Conservation (phyloP, 2,113 vertebrate species). For the Cyanoramphus novaezelandiae region DNA sequence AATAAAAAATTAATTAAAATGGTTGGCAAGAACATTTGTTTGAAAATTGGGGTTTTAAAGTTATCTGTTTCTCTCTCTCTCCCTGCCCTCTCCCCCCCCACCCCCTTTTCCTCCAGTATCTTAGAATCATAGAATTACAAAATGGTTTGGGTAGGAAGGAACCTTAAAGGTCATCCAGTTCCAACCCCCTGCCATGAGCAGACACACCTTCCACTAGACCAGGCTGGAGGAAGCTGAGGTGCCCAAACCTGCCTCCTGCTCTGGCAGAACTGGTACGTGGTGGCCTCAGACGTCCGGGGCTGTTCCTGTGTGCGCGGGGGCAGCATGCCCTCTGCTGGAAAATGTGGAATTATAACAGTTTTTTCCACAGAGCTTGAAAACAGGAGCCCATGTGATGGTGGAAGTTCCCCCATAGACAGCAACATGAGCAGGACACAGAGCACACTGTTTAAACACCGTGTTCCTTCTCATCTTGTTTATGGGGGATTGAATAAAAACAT, state of each 20-base stretch:
- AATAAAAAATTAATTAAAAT: not conserved
- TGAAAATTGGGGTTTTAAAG: not conserved
- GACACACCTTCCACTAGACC: not conserved
- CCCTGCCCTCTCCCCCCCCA: too few species aligned
- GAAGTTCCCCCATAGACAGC: not conserved
- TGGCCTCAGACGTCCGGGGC: not conserved
- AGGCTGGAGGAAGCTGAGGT: not conserved
- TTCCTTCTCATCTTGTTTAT: not conserved
- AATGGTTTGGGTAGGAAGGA: not conserved
- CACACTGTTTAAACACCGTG: accelerated
- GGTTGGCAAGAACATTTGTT: not conserved
- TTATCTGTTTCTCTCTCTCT: not conserved
- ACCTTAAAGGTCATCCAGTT: not conserved
- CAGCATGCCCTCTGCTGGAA: slow-evolving; percentile 7
- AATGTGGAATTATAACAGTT: accelerated
- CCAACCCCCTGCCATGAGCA: not conserved
- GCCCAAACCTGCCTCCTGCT: not conserved
- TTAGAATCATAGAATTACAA: not conserved
- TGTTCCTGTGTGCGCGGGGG: not conserved
- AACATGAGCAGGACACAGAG: not conserved
- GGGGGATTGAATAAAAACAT: not conserved
- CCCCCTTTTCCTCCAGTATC: not conserved
- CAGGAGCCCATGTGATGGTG: not conserved
- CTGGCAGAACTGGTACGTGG: not conserved
- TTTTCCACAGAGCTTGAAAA: not conserved